Base-by-base conservation (phyloP, 2,888 invertebrate genomes). In the Aproaerema taeniolella region DNA sequence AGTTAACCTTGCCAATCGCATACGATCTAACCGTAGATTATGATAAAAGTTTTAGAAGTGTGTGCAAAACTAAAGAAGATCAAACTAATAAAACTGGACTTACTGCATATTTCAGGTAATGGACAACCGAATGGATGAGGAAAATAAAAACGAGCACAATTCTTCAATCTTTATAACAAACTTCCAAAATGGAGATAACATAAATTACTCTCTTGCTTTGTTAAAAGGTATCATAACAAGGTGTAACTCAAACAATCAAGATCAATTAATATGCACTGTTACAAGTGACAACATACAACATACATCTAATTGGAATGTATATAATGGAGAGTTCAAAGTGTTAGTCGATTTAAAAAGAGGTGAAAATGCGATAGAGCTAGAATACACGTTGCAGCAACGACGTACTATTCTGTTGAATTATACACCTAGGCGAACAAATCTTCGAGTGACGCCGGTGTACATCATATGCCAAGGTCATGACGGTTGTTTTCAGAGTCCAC, bases 381-480 rank as follows among this genome's bases (percentile, higher is more conserved):
- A 89, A 51, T 91, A 89, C 48, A 78, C 88, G 32, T 73, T 81
- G 30, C 77, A 82, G 44, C 71, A 79, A 52, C 57, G 58, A 32
- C 75, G 80, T 49, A 75, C 75, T 33, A 54, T 92, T 16, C 55
- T 76, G 38, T 57, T 93, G 35, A 77, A 88, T 14, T 91, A 91
- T 61, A 76, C 81, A 47, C 90, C 90, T 9, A 73, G 89, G 42
- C 80, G 82, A 46, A 89, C 89, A 3, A 85, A 89, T 58, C 77
- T 90, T 36, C 80, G 89, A 55, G 92, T 94, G 42, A 90, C 93
- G 25, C 95, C 96, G 11, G 88, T 97, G 11, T 95, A 96, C 65
- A 91, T 97, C 38, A 90, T 95, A 55, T 95, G 95, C 67, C 87
- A 90, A 53, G 93, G 92, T 45, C 93, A 95, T 65, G 91, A 93